Evolutionary conservation across 2,797 vertebrate species (phyloP).

Genomic region (Enteromius thamalakanensis): DNA sequence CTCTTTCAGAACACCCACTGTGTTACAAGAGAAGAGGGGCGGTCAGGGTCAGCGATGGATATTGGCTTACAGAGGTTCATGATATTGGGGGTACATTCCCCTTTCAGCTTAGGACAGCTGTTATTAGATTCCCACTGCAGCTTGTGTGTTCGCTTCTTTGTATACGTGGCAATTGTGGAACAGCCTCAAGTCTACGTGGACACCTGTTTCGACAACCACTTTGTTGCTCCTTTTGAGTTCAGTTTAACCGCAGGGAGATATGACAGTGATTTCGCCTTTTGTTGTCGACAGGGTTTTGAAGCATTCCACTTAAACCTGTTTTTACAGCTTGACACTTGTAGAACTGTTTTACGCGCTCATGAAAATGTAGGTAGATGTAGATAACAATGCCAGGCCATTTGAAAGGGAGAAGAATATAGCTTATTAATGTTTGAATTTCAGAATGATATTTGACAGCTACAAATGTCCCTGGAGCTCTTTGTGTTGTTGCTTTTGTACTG

Average conservation of each 20-base stretch:
- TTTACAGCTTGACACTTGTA: conserved; percentile 60
- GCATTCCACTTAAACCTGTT: conserved; percentile 56
- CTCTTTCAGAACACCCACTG: conserved; percentile 38
- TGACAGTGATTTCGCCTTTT: conserved; percentile 50
- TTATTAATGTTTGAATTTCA: conserved; percentile 9
- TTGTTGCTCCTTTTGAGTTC: conserved; percentile 59
- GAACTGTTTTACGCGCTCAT: conserved; percentile 27
- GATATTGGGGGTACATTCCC: conserved; percentile 27
- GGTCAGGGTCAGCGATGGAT: conserved; percentile 33
- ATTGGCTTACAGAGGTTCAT: conserved; percentile 46
- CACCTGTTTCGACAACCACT: conserved; percentile 59
- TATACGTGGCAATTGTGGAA: conserved; percentile 31
- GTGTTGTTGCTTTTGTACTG: background rate
- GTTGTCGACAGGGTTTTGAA: conserved; percentile 62
- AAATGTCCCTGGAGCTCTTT: background rate
- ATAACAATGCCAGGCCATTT: conserved; percentile 3
- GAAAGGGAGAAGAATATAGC: background rate
- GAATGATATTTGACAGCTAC: conserved; percentile 1
- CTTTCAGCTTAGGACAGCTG: conserved; percentile 42
- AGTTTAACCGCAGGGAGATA: conserved; percentile 69
- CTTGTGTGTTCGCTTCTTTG: conserved; percentile 35
- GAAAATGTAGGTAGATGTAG: background rate
- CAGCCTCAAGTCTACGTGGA: conserved; percentile 6
- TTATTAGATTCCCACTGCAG: conserved; percentile 15
- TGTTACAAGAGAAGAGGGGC: background rate